Evolutionary conservation across 92 coral and sea anemone species (phyloP).

Genomic region (Palythoa grandiflora): DNA sequence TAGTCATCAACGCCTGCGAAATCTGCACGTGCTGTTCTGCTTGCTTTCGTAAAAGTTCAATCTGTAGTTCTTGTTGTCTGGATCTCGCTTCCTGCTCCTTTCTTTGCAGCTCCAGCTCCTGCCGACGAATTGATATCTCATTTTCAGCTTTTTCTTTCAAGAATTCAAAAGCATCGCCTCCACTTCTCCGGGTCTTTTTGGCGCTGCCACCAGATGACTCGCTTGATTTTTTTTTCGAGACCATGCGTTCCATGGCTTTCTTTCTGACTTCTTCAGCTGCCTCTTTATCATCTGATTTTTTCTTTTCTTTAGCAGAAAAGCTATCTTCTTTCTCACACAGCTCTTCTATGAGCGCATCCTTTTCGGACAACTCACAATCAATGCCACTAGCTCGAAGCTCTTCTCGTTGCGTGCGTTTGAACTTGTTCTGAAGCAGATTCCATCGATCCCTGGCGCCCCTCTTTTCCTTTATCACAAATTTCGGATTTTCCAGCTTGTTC

Average conservation of each 20-base stretch:
- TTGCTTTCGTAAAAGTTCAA: constrained; percentile 55
- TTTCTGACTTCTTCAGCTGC: constrained; percentile 57
- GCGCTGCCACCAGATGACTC: constrained; percentile 56
- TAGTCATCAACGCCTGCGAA: constrained; percentile 42
- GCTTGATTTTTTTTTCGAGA: constrained; percentile 50
- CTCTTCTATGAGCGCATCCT: constrained; percentile 64
- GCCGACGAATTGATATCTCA: constrained; percentile 48
- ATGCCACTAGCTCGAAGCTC: constrained; percentile 49
- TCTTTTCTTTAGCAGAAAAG: constrained; percentile 43
- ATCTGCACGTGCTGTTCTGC: constrained; percentile 54
- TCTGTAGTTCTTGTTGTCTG: constrained; percentile 56
- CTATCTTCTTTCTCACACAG: constrained; percentile 58
- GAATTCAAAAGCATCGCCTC: constrained; percentile 45
- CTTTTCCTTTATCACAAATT: constrained; percentile 46
- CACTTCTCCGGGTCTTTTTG: constrained; percentile 38
- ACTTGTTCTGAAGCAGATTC: constrained; percentile 56
- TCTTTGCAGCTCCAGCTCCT: constrained; percentile 50
- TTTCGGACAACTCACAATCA: constrained; percentile 56
- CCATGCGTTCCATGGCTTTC: constrained; percentile 51
- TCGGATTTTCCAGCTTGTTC: constrained; percentile 32
- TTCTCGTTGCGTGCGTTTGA: constrained; percentile 53
- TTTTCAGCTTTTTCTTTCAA: constrained; percentile 50
- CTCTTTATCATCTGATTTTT: constrained; percentile 56
- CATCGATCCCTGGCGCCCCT: constrained; percentile 51
- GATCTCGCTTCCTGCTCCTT: constrained; percentile 43